A percentile compares a stretch with the other conserved stretches of the same genome.
phyloP scores from a whole-genome alignment of 2,797 vertebrate genomes.

The Trachops cirrhosus region DNA sequence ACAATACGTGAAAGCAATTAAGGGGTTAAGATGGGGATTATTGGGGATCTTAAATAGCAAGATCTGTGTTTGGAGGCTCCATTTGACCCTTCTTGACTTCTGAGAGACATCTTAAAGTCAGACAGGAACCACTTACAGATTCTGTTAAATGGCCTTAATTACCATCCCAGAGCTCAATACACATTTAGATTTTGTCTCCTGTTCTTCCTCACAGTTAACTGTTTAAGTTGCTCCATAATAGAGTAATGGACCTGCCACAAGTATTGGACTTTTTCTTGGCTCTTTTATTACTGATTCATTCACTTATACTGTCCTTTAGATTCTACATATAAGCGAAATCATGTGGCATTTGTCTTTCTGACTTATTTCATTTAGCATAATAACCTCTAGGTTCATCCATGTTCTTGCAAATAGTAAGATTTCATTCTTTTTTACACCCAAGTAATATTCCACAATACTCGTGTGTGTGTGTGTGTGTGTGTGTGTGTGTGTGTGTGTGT shows the following conservation, averaged over 20 bases:
- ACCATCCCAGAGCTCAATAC: background rate
- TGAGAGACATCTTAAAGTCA: conserved; percentile 61
- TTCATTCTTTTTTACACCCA: background rate
- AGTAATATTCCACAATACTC: background rate
- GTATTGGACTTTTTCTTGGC: background rate
- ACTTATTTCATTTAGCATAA: background rate
- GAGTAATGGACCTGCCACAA: background rate
- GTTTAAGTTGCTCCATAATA: background rate
- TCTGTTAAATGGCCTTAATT: conserved; percentile 54
- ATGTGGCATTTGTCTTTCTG: background rate
- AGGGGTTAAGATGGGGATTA: conserved; percentile 49
- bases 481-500: no score
- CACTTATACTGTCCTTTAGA: background rate
- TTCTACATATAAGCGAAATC: background rate
- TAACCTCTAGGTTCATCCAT: background rate
- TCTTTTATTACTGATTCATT: background rate
- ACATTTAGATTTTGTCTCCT: background rate
- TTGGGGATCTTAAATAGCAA: conserved; percentile 33
- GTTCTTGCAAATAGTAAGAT: background rate
- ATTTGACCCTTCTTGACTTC: conserved; percentile 49
- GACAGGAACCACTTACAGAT: conserved; percentile 7
- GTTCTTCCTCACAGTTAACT: background rate
- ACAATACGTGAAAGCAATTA: conserved; percentile 34
- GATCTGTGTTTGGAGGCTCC: conserved; percentile 37
- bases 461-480: no score